phyloP scores from a whole-genome alignment of 2,888 invertebrate species.

The Metellina segmentata region DNA sequence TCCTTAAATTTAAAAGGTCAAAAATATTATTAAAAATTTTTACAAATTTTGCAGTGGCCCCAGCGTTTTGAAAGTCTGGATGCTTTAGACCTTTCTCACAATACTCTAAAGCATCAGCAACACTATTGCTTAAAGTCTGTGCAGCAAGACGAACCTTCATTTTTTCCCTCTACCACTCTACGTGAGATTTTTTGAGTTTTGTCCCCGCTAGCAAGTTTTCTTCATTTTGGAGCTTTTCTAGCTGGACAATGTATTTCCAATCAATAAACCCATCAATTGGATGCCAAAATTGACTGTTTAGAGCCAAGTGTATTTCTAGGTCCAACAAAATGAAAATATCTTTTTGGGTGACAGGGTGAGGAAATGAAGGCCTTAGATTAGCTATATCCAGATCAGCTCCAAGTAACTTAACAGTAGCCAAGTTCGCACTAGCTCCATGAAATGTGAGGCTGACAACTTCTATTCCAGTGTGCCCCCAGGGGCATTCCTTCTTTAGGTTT shows the following conservation, averaged over 20 bases:
- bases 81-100: conserved; percentile 7
- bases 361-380: conserved; percentile 5
- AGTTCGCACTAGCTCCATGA: conserved; percentile 34
- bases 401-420: conserved; percentile 4
- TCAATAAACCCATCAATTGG: not conserved
- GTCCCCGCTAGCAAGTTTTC: not conserved
- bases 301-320: not conserved
- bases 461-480: no score
- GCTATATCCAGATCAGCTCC: not conserved
- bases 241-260: conserved; percentile 4
- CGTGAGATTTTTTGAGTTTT: not conserved
- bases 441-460: conserved; percentile 24
- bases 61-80: not conserved
- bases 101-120: not conserved
- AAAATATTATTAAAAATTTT: conserved; percentile 13
- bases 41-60: conserved; percentile 20
- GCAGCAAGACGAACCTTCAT: conserved; percentile 3
- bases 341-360: conserved; percentile 20
- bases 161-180: not conserved
- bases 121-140: conserved; percentile 22
- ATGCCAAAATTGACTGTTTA: not conserved
- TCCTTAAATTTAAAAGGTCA: conserved; percentile 19
- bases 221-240: not conserved
- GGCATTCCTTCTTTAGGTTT: no score
- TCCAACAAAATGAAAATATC: conserved; percentile 22